Percentiles rank a stretch among this genome's conserved stretches.
phyloP scores from a whole-genome alignment of 2,888 invertebrate genomes.

The Eristalis tenax region DNA sequence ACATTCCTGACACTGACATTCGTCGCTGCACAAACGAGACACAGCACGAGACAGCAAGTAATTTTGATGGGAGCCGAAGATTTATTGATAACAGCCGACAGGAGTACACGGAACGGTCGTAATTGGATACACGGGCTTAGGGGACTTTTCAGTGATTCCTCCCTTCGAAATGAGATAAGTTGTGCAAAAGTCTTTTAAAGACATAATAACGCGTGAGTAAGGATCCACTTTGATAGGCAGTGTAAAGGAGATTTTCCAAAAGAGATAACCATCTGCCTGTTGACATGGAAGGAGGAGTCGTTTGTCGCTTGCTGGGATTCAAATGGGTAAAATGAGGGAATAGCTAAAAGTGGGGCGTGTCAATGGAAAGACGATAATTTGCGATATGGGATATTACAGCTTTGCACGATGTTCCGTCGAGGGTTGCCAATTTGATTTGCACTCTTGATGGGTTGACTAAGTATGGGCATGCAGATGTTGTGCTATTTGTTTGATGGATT shows the following conservation, averaged over 20 bases:
- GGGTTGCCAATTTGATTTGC: constrained; percentile 34
- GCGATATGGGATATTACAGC: constrained; percentile 38
- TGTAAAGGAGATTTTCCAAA: constrained; percentile 37
- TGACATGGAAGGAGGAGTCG: constrained; percentile 36
- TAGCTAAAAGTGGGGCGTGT: constrained; percentile 42
- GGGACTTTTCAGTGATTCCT: constrained; percentile 27
- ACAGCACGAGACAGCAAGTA: constrained; percentile 9
- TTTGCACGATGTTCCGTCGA: constrained; percentile 44
- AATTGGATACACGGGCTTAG: constrained; percentile 58
- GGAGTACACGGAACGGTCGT: constrained; percentile 42
- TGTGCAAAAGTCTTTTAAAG: neutral
- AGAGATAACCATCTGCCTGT: constrained; percentile 55
- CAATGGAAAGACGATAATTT: constrained; percentile 55
- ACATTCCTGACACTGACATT: constrained; percentile 1
- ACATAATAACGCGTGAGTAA: constrained; percentile 30
- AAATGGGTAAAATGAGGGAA: constrained; percentile 4
- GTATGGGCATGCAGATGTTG: neutral
- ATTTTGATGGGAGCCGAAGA: constrained; percentile 38
- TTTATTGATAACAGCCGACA: constrained; percentile 60
- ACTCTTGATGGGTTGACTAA: neutral
- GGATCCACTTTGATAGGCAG: constrained; percentile 36
- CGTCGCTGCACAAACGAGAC: constrained; percentile 10
- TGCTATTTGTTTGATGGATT: neutral
- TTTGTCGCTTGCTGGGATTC: constrained; percentile 17
- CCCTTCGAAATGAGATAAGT: neutral